Conservation (phyloP, 2,797 vertebrate species). For the Rhinogobio ventralis region DNA sequence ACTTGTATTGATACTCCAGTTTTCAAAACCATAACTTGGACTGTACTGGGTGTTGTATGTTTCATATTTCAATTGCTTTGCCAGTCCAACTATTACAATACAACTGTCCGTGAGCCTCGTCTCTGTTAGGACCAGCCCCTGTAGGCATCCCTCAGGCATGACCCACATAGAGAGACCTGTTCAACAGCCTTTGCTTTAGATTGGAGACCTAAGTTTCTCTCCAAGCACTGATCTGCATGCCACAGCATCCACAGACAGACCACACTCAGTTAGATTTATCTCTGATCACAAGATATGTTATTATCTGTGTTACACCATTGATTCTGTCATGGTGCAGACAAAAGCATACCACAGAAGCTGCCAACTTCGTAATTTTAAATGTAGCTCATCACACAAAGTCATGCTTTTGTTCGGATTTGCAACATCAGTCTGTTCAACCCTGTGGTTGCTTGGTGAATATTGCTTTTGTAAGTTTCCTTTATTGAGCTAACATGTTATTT, state of each 20-base stretch:
- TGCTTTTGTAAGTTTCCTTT: neutral
- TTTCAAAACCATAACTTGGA: neutral
- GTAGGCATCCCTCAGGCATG: conserved; percentile 33
- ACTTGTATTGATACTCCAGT: neutral
- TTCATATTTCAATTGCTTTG: neutral
- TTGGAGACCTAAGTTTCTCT: neutral
- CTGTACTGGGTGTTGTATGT: neutral
- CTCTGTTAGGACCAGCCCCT: neutral
- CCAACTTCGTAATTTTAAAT: conserved; percentile 1
- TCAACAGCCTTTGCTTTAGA: neutral
- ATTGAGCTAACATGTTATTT: neutral
- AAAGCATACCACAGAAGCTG: conserved; percentile 4
- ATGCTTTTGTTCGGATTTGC: conserved; percentile 2
- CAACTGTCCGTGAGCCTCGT: neutral
- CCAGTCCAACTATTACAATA: neutral
- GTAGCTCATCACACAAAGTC: neutral
- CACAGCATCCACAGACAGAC: conserved; percentile 21
- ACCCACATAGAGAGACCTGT: conserved; percentile 11
- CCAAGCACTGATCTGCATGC: conserved; percentile 24
- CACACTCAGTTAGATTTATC: conserved; percentile 37
- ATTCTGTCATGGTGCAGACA: neutral
- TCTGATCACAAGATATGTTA: conserved; percentile 43
- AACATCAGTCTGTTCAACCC: neutral
- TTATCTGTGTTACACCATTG: conserved; percentile 44
- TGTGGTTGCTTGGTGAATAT: neutral